A percentile compares a stretch with the other conserved stretches of the same genome.
These are phyloP conservation scores for Mormoops blainvillei DNA, from an alignment of 2,113 vertebrate species.

Conservation along the genomic window DNA sequence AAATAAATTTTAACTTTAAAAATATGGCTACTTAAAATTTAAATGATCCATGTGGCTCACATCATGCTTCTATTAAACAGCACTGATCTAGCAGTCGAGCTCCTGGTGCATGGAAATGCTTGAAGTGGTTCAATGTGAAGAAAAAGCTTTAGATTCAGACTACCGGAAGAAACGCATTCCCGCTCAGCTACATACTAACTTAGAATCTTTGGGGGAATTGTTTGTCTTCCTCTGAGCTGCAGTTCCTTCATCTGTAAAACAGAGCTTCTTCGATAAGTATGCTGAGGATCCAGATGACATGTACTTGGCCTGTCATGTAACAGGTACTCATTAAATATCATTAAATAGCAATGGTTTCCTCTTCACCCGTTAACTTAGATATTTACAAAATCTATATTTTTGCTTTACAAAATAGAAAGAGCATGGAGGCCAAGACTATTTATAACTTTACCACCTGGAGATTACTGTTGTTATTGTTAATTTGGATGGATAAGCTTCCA, in stretches of 20 bases:
- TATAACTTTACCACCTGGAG: background rate
- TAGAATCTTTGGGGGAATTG: background rate
- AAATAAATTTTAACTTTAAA: background rate
- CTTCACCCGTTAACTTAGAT: background rate
- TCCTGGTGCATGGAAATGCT: background rate
- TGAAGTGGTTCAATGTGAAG: background rate
- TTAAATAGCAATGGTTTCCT: background rate
- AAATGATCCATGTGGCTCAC: background rate
- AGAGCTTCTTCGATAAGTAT: background rate
- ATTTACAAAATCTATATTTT: background rate
- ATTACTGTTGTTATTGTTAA: background rate
- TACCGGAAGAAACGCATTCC: background rate
- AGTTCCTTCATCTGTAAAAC: background rate
- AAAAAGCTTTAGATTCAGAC: background rate
- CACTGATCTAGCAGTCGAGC: background rate
- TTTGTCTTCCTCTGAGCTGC: background rate
- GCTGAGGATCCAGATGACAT: background rate
- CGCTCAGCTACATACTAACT: background rate
- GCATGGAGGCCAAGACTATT: background rate
- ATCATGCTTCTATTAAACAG: background rate
- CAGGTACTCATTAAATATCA: background rate
- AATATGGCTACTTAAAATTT: background rate
- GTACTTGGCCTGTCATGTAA: background rate
- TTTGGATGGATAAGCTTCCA: background rate
- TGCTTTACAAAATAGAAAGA: constrained; percentile 26